phyloP scores from a whole-genome alignment of 2,888 invertebrate genomes.

The Troides helena region DNA sequence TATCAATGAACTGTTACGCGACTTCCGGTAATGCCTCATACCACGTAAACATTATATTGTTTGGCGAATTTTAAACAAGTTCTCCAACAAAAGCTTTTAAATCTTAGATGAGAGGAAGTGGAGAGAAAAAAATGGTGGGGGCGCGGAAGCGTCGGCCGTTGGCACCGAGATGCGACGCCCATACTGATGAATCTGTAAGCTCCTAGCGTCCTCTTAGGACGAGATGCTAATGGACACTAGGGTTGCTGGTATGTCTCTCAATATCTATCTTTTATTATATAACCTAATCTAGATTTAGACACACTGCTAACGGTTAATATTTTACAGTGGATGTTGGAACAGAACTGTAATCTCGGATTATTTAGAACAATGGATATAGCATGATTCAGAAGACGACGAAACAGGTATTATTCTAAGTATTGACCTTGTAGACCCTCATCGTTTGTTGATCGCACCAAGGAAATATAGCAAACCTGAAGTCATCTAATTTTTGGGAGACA shows the following conservation, averaged over 20 bases:
- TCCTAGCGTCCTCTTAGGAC: slow-evolving; percentile 31
- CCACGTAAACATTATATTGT: not conserved
- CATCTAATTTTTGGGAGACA: no score
- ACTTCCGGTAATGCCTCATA: not conserved
- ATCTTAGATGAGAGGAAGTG: slow-evolving; percentile 50
- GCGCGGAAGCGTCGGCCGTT: slow-evolving; percentile 68
- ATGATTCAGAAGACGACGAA: no score
- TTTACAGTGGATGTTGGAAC: no score
- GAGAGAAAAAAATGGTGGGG: slow-evolving; percentile 47
- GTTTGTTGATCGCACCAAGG: no score
- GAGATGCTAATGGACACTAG: slow-evolving; percentile 54
- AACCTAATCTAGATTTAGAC: not conserved
- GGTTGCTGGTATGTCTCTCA: slow-evolving; percentile 33
- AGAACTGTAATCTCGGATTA: no score
- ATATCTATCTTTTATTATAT: not conserved
- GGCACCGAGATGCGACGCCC: slow-evolving; percentile 52
- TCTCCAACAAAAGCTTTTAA: slow-evolving; percentile 17
- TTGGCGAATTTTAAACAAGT: slow-evolving; percentile 15
- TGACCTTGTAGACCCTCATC: no score
- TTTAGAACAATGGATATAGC: no score
- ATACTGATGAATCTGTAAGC: slow-evolving; percentile 55
- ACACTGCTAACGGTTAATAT: no score
- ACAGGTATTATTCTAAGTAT: no score
- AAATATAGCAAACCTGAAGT: no score
- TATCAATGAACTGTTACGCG: not conserved